Conservation (phyloP, 2,797 vertebrate species). For the Taeniopygia guttata region DNA sequence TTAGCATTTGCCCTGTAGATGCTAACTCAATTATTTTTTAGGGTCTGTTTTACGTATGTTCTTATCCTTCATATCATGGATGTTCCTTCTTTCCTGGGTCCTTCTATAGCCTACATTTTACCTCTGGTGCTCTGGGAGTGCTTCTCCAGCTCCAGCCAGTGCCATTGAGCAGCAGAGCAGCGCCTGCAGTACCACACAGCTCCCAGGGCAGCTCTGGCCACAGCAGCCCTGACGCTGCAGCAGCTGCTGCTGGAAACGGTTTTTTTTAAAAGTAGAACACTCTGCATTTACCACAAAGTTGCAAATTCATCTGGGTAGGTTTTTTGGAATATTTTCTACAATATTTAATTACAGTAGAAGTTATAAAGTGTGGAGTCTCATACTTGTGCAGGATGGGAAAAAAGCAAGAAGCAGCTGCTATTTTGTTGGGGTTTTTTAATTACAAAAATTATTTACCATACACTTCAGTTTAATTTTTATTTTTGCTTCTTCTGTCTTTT, state of each 20-base stretch:
- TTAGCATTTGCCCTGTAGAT: background rate
- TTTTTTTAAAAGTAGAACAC: background rate
- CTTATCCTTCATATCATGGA: slow-evolving; percentile 22
- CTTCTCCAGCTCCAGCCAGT: background rate
- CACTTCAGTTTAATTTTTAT: background rate
- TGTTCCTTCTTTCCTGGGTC: slow-evolving; percentile 9
- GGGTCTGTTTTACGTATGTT: background rate
- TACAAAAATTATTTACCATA: background rate
- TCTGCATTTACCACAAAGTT: background rate
- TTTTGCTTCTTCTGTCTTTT: background rate
- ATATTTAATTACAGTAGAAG: background rate
- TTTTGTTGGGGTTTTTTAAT: background rate
- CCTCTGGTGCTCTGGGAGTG: background rate
- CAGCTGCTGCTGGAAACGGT: background rate
- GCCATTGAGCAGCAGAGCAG: background rate
- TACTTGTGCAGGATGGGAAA: background rate
- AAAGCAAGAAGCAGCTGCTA: background rate
- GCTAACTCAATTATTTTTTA: background rate
- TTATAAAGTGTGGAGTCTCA: background rate
- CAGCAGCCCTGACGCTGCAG: background rate
- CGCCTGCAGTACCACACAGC: background rate
- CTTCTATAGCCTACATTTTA: slow-evolving; percentile 2
- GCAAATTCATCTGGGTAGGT: background rate
- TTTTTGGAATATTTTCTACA: background rate
- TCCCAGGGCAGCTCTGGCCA: background rate